phyloP scores from a whole-genome alignment of 2,113 vertebrate species.

The Apistogramma diplotaenia region DNA sequence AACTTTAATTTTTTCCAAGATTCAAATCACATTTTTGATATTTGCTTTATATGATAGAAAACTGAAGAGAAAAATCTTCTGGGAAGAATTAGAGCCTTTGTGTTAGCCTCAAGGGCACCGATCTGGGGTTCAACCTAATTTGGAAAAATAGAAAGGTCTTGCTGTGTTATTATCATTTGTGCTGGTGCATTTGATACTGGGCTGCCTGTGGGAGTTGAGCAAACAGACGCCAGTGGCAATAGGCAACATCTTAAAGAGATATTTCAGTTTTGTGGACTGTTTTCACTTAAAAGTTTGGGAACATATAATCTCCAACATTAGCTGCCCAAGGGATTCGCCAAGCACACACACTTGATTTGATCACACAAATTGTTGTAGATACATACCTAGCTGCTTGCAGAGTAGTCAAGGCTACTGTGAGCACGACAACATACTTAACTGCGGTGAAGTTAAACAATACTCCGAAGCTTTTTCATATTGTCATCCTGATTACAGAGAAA shows the following conservation, averaged over 20 bases:
- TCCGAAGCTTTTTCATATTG: constrained; percentile 52
- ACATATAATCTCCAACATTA: constrained; percentile 48
- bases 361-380: constrained; percentile 21
- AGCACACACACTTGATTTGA: constrained; percentile 36
- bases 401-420: constrained; percentile 1
- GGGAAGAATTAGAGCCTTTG: constrained; percentile 63
- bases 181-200: constrained; percentile 78
- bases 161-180: constrained; percentile 79
- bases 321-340: constrained; percentile 37
- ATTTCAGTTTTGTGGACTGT: constrained; percentile 65
- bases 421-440: neutral
- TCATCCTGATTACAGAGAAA: constrained; percentile 48
- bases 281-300: constrained; percentile 64
- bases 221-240: constrained; percentile 57
- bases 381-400: neutral
- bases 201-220: constrained; percentile 58
- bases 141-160: constrained; percentile 77
- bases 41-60: constrained; percentile 83
- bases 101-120: constrained; percentile 54
- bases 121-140: constrained; percentile 70
- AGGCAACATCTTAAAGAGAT: constrained; percentile 64
- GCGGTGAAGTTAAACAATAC: constrained; percentile 20
- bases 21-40: constrained; percentile 86
- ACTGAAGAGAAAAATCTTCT: constrained; percentile 69
- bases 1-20: constrained; percentile 72